Conservation (phyloP, 2,797 vertebrate genomes). For the Melanotaenia parkinsoni region DNA sequence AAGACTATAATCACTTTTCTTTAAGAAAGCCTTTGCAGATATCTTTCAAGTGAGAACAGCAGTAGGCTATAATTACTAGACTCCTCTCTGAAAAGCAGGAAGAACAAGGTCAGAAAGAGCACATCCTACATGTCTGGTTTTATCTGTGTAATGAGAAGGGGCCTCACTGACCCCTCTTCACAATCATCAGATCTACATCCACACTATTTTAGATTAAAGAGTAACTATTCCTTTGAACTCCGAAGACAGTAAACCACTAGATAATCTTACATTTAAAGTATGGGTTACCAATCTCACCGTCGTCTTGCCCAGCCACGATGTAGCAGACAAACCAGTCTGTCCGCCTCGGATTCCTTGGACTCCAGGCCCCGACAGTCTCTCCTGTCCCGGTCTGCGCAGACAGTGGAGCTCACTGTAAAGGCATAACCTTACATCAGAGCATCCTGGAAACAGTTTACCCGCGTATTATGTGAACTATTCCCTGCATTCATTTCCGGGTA, state of each 20-base stretch:
- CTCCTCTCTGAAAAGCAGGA: neutral
- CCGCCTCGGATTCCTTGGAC: constrained; percentile 41
- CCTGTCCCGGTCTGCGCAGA: constrained; percentile 41
- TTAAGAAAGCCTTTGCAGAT: neutral
- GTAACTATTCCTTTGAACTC: neutral
- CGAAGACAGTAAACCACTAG: neutral
- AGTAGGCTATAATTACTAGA: neutral
- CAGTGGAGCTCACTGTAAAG: constrained; percentile 38
- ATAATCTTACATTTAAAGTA: neutral
- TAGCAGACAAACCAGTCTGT: constrained; percentile 66
- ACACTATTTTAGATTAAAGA: neutral
- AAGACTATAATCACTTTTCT: too few relatives aligned
- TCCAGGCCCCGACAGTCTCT: constrained; percentile 66
- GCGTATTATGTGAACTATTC: neutral
- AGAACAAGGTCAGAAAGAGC: neutral
- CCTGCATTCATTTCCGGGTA: constrained; percentile 32
- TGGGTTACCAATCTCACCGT: constrained; percentile 22
- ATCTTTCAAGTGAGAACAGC: neutral
- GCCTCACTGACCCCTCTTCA: neutral
- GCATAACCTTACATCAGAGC: constrained; percentile 28
- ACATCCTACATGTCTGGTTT: neutral
- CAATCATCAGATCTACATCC: constrained; percentile 5
- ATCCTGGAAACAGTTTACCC: constrained; percentile 29
- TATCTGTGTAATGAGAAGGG: neutral
- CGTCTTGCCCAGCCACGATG: constrained; percentile 25